Evolutionary conservation across 2,888 invertebrate species (phyloP), one percentile per base, ranked within the genome.

Genomic region (Autographa pulchrina): DNA sequence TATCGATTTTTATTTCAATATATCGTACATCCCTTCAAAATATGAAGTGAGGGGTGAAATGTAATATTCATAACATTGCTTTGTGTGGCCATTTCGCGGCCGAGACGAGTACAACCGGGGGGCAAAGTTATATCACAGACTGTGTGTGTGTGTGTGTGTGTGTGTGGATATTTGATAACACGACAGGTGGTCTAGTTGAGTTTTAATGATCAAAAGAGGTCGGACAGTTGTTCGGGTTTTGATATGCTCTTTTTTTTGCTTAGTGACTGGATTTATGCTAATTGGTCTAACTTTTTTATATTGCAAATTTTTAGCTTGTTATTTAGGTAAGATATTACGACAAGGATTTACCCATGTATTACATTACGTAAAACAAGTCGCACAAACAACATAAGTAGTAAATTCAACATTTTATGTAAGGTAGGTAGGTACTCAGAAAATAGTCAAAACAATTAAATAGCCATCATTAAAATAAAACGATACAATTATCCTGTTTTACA

Each of bases 31-130:
- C 85, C 56, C 80, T 75, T 70, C 4, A 52, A 9, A 2, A 20
- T 48, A 32, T 52, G 58, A 70, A 77, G 63, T 67, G 84, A 87
- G 88, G 91, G 92, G 89, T 89, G 89, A 90, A 92, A 91, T 90
- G 87, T 90, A 92, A 92, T 92, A 92, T 91, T 90, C 89, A 90
- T 90, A 88, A 89, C 87, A 85, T 72, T 54, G 67, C 85, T 88
- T 91, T 89, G 88, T 88, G 89, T 85, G 85, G 88, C 88, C 90
- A 89, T 91, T 91, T 91, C 83, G 88, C 85, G 86, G 90, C 83
- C 75, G 70, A 25, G 14, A 65, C 35, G 58, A 14, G 32, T 14
- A 48, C 16, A 14, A 18, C 20, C 62, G 25, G 25, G 54, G 61
- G 48, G 54, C 31, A n/a, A 14, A n/a, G 54, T 5, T 58, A 48